Percentiles rank a stretch among this genome's conserved stretches.
Conservation (phyloP, 2,888 invertebrate genomes). For the Abrostola tripartita region DNA sequence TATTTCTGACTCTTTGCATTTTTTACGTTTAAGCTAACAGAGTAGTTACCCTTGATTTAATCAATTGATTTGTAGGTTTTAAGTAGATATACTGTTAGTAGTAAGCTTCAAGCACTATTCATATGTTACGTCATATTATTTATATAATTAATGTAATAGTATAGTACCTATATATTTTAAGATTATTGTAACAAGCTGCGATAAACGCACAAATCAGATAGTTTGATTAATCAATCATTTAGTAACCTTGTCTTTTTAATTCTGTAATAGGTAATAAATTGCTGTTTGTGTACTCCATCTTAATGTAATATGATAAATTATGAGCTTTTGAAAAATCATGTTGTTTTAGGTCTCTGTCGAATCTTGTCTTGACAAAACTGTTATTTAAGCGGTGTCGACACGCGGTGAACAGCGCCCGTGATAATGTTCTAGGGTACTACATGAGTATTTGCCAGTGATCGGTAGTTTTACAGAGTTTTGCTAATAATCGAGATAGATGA, state of each 20-base stretch:
- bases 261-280: slow-evolving; percentile 41
- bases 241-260: slow-evolving; percentile 48
- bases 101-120: slow-evolving; percentile 71
- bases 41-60: slow-evolving; percentile 60
- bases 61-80: slow-evolving; percentile 50
- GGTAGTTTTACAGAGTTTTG: slow-evolving; percentile 10
- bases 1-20: background rate
- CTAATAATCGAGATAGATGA: slow-evolving; percentile 10
- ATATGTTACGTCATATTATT: slow-evolving; percentile 66
- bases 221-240: slow-evolving; percentile 55
- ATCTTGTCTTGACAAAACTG: slow-evolving; percentile 79
- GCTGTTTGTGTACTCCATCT: slow-evolving; percentile 40
- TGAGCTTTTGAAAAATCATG: slow-evolving; percentile 17
- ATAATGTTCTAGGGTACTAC: background rate
- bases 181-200: slow-evolving; percentile 71
- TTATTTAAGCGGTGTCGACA: slow-evolving; percentile 39
- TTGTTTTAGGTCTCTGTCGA: slow-evolving; percentile 55
- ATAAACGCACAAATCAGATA: slow-evolving; percentile 67
- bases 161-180: slow-evolving; percentile 66
- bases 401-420: slow-evolving; percentile 11
- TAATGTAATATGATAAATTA: slow-evolving; percentile 6
- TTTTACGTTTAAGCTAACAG: slow-evolving; percentile 37
- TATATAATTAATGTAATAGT: slow-evolving; percentile 69
- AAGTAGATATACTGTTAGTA: slow-evolving; percentile 57
- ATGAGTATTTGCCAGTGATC: slow-evolving; percentile 4